A percentile compares a stretch with the other conserved stretches of the same genome.
phyloP scores from a whole-genome alignment of 1,140 invertebrate genomes.

The Periplaneta americana region DNA sequence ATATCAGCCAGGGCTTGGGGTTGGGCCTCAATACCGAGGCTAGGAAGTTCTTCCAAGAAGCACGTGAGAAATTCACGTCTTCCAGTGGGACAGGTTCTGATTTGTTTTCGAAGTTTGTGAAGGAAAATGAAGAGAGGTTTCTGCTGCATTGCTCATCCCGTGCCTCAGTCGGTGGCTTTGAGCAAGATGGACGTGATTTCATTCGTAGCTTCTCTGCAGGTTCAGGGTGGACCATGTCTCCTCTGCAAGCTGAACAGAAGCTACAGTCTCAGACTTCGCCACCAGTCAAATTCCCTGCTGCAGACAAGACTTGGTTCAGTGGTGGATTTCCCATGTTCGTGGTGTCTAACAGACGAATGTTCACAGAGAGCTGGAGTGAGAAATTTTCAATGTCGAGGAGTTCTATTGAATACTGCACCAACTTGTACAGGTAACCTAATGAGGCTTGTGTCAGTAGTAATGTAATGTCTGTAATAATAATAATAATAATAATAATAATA shows the following conservation, averaged over 20 bases:
- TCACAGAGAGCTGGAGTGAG: neutral
- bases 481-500: too few species aligned
- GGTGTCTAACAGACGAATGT: neutral
- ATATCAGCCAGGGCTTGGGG: neutral
- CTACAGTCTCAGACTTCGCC: neutral
- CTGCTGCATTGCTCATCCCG: neutral
- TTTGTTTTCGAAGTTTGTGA: neutral
- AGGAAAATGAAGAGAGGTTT: conserved; percentile 1
- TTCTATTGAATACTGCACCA: conserved; percentile 5
- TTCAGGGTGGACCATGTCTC: neutral
- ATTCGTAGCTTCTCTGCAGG: conserved; percentile 7
- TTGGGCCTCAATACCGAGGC: neutral
- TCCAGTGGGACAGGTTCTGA: neutral
- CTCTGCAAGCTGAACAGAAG: neutral
- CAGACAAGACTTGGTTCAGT: neutral
- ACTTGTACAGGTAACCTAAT: conserved; percentile 1
- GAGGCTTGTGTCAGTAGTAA: neutral
- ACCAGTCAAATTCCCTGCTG: neutral
- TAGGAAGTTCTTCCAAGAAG: conserved; percentile 5
- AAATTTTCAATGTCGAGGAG: conserved; percentile 14
- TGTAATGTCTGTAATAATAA: neutral
- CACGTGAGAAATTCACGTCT: neutral
- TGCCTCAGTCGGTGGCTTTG: neutral
- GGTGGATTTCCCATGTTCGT: neutral
- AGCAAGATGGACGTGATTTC: conserved; percentile 2